Evolutionary conservation across 2,797 vertebrate genomes (phyloP), one percentile per base, ranked within the genome.

Genomic region (Spinibarbus caldwelli): DNA sequence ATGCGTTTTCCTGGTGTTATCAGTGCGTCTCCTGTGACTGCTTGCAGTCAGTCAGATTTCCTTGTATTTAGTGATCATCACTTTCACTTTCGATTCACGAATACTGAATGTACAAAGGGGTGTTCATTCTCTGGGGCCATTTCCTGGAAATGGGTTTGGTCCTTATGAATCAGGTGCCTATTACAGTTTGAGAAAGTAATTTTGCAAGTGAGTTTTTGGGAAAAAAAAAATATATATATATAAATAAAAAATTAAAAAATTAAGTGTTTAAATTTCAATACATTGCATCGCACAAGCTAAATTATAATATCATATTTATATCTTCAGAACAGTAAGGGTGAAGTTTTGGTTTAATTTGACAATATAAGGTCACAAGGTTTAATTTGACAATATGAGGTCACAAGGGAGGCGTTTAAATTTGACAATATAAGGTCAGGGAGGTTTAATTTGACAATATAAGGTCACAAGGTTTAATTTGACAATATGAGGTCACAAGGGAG

Each of bases 141-240:
- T 62, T 62, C 62, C 29, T 31, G 62, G 62, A 64, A 64, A 64
- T 64, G 14, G 29, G 62, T 31, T 64, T 15, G 43, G 17, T 47
- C 26, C 47, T 21, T 79, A 29, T 79, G 62, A 79, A 79, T 66
- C 38, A 47, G 6, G 17, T 79, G 38, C 77, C 15, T 64, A 17
- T 38, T 77, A 7, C 21, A 77, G 34, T 57, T 57, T 54, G 49
- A 57, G 6, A 57, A 38, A 31, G 73, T 38, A 6, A 75, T 36
- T 54, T 34, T 21, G 8, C 4, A 45, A 71, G 21, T 70, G 54
- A 57, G 23, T 23, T 68, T 68, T 38, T 38, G 34, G 12, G 7
- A 7, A 10, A 21, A 34, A 64, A 2, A 29, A 64, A n/a, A n/a
- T n/a, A n/a, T n/a, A n/a, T n/a, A n/a, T n/a, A n/a, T n/a, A n/a